Evolutionary conservation across 2,888 invertebrate genomes (phyloP), one percentile per base, ranked within the genome.

Genomic region (Phyllotreta striolata): DNA sequence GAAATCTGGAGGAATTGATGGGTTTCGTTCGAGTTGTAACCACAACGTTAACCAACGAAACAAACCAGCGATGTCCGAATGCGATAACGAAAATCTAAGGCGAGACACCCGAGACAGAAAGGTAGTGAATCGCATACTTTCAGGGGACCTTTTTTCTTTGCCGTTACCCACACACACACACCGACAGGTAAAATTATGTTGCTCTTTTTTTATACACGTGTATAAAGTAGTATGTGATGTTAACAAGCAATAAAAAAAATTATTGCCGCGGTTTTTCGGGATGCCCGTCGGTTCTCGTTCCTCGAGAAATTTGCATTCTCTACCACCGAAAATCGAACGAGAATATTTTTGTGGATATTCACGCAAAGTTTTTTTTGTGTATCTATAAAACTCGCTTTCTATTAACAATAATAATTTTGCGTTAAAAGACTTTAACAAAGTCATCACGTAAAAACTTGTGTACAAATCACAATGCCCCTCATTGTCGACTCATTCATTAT

Each of bases 181-280:
- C 76, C 76, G 77, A 76, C 79, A 79, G 78, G 78, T 78, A 79
- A 75, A 77, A 75, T 68, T 66, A 66, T 69, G 70, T 70, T 72
- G 56, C 62, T 74, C 70, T 73, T 76, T 77, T 77, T 75, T 41
- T 41, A 41, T 41, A 41, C 10, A 10, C 10, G 10, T 41, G 10
- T 52, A 74, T 76, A 70, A 73, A 77, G 77, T 76, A 78, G 79
- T 77, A 78, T 78, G 74, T 76, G 78, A 78, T 79, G 79, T 79
- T 79, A 78, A 79, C 78, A 79, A 76, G 78, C 77, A 76, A 78
- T 79, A 79, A 79, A 78, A 70, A 77, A 76, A 76, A 73, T 74
- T 74, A 72, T 70, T 74, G 24, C 24, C 24, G 73, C 70, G 76
- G 75, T 75, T 73, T 62, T 73, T 69, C 12, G 69, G 65, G 24